Evolutionary conservation across 2,888 invertebrate genomes (phyloP).

Genomic region (Mystacides longicornis): DNA sequence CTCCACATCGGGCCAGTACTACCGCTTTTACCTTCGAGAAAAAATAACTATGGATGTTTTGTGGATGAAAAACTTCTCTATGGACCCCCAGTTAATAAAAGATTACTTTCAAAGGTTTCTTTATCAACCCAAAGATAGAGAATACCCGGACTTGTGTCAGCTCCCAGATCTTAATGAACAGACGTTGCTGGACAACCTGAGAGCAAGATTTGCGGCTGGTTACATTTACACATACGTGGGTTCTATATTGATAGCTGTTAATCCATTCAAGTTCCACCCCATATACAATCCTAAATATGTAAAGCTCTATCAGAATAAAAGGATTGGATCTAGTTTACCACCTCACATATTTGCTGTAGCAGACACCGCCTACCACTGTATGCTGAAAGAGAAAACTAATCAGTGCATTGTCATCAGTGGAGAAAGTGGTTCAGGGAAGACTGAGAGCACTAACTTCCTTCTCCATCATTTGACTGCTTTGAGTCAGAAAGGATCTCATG

Average conservation of each 20-base stretch:
- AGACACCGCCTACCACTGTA: slow-evolving; percentile 88
- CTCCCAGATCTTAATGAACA: slow-evolving; percentile 91
- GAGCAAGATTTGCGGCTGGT: slow-evolving; percentile 80
- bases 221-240: slow-evolving; percentile 96
- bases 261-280: slow-evolving; percentile 91
- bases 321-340: slow-evolving; percentile 84
- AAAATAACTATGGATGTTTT: slow-evolving; percentile 70
- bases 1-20: slow-evolving; percentile 51
- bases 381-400: slow-evolving; percentile 84
- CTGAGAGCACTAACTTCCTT: slow-evolving; percentile 92
- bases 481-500: slow-evolving; percentile 89
- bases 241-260: slow-evolving; percentile 90
- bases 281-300: slow-evolving; percentile 98
- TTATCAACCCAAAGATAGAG: slow-evolving; percentile 86
- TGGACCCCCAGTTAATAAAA: slow-evolving; percentile 86
- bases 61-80: slow-evolving; percentile 82
- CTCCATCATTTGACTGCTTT: slow-evolving; percentile 91
- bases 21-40: slow-evolving; percentile 76
- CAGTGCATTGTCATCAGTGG: slow-evolving; percentile 92
- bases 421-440: slow-evolving; percentile 93
- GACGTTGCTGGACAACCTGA: slow-evolving; percentile 83
- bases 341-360: slow-evolving; percentile 97
- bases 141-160: slow-evolving; percentile 93
- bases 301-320: slow-evolving; percentile 87
- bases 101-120: slow-evolving; percentile 88